A percentile compares a stretch with the other conserved stretches of the same genome.
These are phyloP conservation scores for Alviniconcha strummeri DNA, from an alignment of 2,888 invertebrate species.

Conservation along the genomic window DNA sequence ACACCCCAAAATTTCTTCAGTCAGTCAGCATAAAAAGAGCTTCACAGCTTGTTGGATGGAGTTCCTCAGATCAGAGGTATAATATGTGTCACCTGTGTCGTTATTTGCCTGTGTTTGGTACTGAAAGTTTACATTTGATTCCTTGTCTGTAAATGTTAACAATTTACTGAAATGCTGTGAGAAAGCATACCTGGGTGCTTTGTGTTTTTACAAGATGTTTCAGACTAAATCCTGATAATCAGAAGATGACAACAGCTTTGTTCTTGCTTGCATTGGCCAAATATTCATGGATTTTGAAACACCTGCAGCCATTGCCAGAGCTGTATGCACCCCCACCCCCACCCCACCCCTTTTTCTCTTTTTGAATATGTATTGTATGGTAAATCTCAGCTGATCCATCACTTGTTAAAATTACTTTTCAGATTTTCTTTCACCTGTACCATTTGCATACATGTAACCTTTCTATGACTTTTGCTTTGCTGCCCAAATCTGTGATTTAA, in stretches of 20 bases:
- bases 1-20: conserved; percentile 31
- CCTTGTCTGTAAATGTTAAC: no score
- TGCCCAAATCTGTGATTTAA: no score
- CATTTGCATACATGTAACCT: not conserved
- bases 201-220: not conserved
- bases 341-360: no score
- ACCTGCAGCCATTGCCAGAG: not conserved
- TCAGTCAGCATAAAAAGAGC: conserved; percentile 77
- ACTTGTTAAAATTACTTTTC: no score
- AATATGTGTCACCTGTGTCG: no score
- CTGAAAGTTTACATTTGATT: no score
- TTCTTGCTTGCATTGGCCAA: not conserved
- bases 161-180: not conserved
- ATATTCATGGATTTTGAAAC: not conserved
- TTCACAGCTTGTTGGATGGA: conserved; percentile 66
- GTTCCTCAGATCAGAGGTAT: conserved; percentile 65
- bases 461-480: not conserved
- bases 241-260: no score
- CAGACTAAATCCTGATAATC: no score
- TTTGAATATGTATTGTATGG: no score
- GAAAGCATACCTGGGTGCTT: not conserved
- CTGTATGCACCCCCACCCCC: no score
- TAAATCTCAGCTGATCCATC: no score
- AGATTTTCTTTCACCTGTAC: not conserved
- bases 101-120: no score